These are phyloP conservation scores for Dysidea cf. avara DNA, from an alignment of 37 sponge, comb jelly and placozoan species.

Conservation along the genomic window DNA sequence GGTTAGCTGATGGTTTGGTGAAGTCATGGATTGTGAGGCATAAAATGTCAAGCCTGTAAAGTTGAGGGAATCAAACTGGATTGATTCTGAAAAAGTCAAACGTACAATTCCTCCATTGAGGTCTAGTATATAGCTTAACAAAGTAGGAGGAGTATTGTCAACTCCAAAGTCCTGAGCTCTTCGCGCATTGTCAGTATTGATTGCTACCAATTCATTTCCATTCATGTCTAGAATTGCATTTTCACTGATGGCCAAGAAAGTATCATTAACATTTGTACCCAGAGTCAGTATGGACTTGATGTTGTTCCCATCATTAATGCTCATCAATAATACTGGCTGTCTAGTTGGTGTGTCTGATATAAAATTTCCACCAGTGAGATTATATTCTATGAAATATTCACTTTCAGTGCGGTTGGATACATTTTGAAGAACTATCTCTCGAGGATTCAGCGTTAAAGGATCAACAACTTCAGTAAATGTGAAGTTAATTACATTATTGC, in stretches of 20 bases:
- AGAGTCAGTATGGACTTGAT: slow-evolving; percentile 70
- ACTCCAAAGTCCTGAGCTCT: slow-evolving; percentile 51
- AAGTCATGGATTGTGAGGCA: neutral
- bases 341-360: slow-evolving; percentile 12
- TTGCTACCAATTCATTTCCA: slow-evolving; percentile 56
- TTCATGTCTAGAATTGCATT: slow-evolving; percentile 58
- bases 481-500: slow-evolving; percentile 46
- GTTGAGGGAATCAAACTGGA: slow-evolving; percentile 45
- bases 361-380: slow-evolving; percentile 32
- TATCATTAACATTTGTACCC: slow-evolving; percentile 60
- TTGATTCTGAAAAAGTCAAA: slow-evolving; percentile 84
- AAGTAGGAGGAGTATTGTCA: slow-evolving; percentile 54
- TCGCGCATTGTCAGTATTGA: slow-evolving; percentile 43
- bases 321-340: slow-evolving; percentile 31
- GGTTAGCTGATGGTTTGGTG: slow-evolving; percentile 34
- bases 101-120: slow-evolving; percentile 53
- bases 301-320: slow-evolving; percentile 61
- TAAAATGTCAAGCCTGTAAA: slow-evolving; percentile 41
- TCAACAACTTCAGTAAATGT: slow-evolving; percentile 82
- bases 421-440: slow-evolving; percentile 67
- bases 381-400: slow-evolving; percentile 12
- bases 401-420: slow-evolving; percentile 21
- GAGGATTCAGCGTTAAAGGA: slow-evolving; percentile 22
- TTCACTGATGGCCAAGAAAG: slow-evolving; percentile 60
- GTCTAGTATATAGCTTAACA: slow-evolving; percentile 64